Percentiles rank a stretch among this genome's conserved stretches.
Conservation (phyloP, 2,113 vertebrate genomes). For the Cavia aperea region DNA sequence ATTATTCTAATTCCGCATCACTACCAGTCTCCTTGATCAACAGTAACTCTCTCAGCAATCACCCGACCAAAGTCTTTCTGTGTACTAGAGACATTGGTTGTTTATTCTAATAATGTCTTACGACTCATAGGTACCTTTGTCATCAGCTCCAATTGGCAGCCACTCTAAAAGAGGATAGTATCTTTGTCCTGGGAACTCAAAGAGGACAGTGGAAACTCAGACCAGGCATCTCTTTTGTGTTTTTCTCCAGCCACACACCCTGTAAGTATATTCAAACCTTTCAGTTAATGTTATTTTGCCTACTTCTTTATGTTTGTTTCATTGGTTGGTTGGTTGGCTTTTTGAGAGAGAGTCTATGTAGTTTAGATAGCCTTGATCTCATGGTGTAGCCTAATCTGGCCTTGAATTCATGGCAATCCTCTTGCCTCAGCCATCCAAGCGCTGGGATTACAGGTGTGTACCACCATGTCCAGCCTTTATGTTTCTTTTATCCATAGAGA, state of each 20-base stretch:
- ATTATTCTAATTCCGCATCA: background rate
- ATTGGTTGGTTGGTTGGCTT: background rate
- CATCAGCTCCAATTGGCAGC: conserved; percentile 82
- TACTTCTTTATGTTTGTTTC: background rate
- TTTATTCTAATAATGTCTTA: conserved; percentile 16
- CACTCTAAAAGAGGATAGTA: conserved; percentile 68
- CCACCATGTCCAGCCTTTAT: background rate
- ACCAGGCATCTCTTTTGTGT: conserved; percentile 81
- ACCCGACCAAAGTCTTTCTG: background rate
- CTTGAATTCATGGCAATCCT: background rate
- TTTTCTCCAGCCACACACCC: conserved; percentile 95
- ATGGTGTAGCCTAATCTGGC: background rate
- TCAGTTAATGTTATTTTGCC: background rate
- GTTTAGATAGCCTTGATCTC: background rate
- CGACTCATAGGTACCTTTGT: conserved; percentile 83
- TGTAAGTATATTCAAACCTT: conserved; percentile 80
- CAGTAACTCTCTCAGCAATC: background rate
- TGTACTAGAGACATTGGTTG: background rate
- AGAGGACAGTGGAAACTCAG: conserved; percentile 85
- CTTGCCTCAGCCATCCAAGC: background rate
- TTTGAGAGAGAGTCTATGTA: background rate
- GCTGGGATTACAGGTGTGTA: background rate
- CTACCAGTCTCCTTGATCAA: background rate
- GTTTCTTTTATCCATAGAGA: background rate
- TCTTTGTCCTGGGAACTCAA: conserved; percentile 79